phyloP scores from a whole-genome alignment of 1,140 invertebrate species.

The Camponotus vicinus region DNA sequence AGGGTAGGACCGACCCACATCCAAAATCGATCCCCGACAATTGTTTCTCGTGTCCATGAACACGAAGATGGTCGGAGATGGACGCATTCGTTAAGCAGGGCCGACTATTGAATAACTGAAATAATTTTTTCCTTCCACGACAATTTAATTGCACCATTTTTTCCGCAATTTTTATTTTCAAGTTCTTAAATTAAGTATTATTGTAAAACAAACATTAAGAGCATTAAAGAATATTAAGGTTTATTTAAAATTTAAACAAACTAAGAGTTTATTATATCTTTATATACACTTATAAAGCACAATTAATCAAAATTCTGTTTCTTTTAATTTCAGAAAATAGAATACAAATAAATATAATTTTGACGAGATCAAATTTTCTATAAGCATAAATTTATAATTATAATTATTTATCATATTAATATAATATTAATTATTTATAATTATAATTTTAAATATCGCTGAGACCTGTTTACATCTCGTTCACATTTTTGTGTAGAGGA shows the following conservation, averaged over 20 bases:
- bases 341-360: background rate
- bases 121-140: background rate
- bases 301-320: background rate
- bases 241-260: background rate
- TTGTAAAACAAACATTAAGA: background rate
- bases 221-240: background rate
- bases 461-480: background rate
- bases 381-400: background rate
- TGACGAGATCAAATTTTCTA: background rate
- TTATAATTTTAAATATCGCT: background rate
- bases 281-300: background rate
- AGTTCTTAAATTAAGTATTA: background rate
- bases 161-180: background rate
- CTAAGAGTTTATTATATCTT: too few relatives aligned
- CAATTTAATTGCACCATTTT: background rate
- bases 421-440: background rate
- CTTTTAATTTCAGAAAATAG: background rate
- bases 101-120: background rate
- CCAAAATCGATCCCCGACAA: constrained; percentile 61
- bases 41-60: constrained; percentile 18
- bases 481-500: background rate
- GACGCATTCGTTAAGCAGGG: constrained; percentile 21
- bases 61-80: background rate
- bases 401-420: too few relatives aligned
- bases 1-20: constrained; percentile 36